Conservation (phyloP, 1,140 invertebrate species). For the Plectus sambesii region DNA sequence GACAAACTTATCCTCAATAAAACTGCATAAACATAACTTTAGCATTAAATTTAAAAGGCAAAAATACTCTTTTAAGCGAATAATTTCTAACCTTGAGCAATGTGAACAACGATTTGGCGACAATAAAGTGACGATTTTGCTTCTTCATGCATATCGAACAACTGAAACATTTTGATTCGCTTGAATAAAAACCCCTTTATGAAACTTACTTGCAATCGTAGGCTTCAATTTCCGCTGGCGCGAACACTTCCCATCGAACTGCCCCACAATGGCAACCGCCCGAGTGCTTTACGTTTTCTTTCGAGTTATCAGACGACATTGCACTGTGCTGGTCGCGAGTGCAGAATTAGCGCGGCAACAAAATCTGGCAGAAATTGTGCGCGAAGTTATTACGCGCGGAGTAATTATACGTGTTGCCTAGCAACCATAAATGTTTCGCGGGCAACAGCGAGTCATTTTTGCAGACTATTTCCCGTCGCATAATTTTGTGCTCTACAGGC, state of each 20-base stretch:
- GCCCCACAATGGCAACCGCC: constrained; percentile 53
- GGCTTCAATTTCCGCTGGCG: constrained; percentile 45
- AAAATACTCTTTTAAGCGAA: not conserved
- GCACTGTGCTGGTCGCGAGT: too few species aligned
- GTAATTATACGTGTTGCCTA: too few species aligned
- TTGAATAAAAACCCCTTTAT: constrained; percentile 4
- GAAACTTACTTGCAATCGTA: constrained; percentile 50
- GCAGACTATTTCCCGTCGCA: too few species aligned
- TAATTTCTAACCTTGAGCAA: constrained; percentile 44
- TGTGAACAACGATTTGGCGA: constrained; percentile 48
- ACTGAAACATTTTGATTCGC: constrained; percentile 36
- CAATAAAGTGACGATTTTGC: constrained; percentile 51
- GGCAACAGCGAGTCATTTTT: too few species aligned
- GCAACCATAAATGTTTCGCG: too few species aligned
- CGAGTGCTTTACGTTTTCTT: constrained; percentile 38
- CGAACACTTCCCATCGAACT: constrained; percentile 49
- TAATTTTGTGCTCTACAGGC: too few species aligned
- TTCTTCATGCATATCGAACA: constrained; percentile 53
- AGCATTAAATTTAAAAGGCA: not conserved
- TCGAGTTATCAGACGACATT: not conserved
- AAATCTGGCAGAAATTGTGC: too few species aligned
- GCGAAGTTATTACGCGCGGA: too few species aligned
- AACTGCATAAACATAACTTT: too few species aligned
- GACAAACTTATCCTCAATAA: too few species aligned
- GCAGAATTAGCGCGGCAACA: too few species aligned